Evolutionary conservation across 2,888 invertebrate genomes (phyloP).

Genomic region (Drosophila antonietae): DNA sequence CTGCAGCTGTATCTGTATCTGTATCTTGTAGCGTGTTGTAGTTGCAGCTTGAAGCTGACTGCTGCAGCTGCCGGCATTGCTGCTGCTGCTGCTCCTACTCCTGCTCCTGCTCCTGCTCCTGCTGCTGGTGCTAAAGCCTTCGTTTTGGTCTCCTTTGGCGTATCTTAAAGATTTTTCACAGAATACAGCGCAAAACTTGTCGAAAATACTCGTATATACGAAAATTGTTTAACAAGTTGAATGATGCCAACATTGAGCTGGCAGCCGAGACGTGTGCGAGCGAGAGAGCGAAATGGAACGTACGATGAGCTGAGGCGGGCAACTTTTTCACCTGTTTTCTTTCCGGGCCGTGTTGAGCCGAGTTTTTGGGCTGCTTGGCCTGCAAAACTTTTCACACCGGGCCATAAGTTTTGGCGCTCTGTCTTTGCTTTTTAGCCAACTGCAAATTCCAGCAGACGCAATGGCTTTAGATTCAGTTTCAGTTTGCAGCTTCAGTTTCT

Average conservation of each 20-base stretch:
- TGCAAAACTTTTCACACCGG: conserved; percentile 65
- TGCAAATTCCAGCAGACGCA: conserved; percentile 38
- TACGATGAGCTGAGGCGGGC: neutral
- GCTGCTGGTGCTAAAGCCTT: conserved; percentile 25
- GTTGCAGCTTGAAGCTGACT: conserved; percentile 21
- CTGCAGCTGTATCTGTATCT: conserved; percentile 32
- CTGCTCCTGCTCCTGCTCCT: neutral
- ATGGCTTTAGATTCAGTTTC: conserved; percentile 35
- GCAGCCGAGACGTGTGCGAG: conserved; percentile 6
- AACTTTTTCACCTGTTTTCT: conserved; percentile 57
- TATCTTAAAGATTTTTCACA: conserved; percentile 72
- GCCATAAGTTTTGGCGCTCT: conserved; percentile 64
- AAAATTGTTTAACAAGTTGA: conserved; percentile 79
- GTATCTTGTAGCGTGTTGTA: conserved; percentile 30
- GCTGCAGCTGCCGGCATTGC: conserved; percentile 2
- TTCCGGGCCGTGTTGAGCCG: conserved; percentile 18
- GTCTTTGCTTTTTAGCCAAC: conserved; percentile 53
- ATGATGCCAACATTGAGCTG: conserved; percentile 54
- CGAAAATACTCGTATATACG: conserved; percentile 73
- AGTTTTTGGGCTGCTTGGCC: conserved; percentile 18
- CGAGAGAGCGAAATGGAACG: too few species aligned
- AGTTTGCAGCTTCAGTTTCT: conserved; percentile 41
- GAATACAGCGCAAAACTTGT: conserved; percentile 61
- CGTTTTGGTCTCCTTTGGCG: conserved; percentile 24
- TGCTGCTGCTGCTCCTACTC: conserved; percentile 5